Evolutionary conservation across 1,140 invertebrate species (phyloP), one percentile per base, ranked within the genome.

Genomic region (Macrobrachium rosenbergii): DNA sequence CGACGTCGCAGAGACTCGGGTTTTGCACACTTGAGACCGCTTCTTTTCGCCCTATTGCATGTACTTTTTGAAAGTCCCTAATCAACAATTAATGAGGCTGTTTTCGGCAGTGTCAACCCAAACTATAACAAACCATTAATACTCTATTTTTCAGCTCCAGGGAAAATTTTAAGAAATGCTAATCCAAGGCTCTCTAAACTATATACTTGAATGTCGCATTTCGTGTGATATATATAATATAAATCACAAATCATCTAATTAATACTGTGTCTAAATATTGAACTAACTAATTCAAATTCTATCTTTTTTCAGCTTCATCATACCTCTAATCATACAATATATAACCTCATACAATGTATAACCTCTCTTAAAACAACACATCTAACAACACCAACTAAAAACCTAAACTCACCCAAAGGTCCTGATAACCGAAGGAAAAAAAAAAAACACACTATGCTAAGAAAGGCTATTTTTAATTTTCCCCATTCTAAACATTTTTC

Each of bases 251-350:
- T 80, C 76, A 86, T 86, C 59, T 87, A 87, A 87, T 87, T 87
- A 87, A 87, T 79, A 58, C 80, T 28, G 81, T 87, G 84, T 87
- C 84, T 87, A 87, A 87, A 87, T 81, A 87, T 72, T 82, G 19
- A 87, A 87, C 84, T 87, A 87, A 87, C 84, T 87, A 87, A 87
- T 87, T 87, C 59, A 78, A 82, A 64, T 87, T 87, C 84, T 87
- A 87, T 87, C 84, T 87, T 87, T 52, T 52, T 87, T 87, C 84
- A 87, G 84, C 84, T 82, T 87, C 84, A 87, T 87, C 84, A 73
- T 87, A 69, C 60, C 78, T 80, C 75, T 87, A 87, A 87, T 37
- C 84, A 87, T 81, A 81, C 78, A 43, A 64, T 52, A 52, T 52
- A 52, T 52, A 52, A 52, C 52, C 52, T 52, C 52, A 52, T 52